Conservation (phyloP, 2,888 invertebrate genomes). For the Lumbricus terrestris region DNA sequence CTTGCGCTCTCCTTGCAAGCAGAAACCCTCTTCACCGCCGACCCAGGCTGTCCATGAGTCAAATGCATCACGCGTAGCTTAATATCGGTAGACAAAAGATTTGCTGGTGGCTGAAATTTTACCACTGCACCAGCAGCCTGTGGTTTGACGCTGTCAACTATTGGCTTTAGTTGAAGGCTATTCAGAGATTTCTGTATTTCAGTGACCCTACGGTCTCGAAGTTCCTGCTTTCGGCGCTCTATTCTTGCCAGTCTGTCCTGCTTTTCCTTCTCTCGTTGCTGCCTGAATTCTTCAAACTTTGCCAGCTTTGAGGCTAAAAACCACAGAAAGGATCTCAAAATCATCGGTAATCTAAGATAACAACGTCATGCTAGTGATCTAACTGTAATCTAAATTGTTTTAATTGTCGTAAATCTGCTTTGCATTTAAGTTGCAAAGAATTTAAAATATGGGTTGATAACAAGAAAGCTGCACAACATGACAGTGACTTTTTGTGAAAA, state of each 20-base stretch:
- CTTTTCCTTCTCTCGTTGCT: neutral
- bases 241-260: neutral
- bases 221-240: neutral
- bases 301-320: neutral
- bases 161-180: neutral
- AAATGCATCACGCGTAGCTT: neutral
- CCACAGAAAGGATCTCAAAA: neutral
- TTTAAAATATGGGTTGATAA: neutral
- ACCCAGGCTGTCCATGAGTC: neutral
- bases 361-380: no score
- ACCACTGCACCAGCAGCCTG: neutral
- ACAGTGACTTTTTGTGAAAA: neutral
- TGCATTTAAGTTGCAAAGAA: neutral
- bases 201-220: neutral
- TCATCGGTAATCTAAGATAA: no score
- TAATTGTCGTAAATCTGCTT: neutral
- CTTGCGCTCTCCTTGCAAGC: neutral
- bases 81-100: neutral
- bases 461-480: neutral
- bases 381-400: no score
- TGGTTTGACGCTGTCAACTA: neutral
- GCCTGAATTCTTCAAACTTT: constrained; percentile 8
- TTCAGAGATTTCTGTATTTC: neutral
- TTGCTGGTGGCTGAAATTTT: neutral
- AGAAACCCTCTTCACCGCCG: neutral